These are phyloP conservation scores for Dicaeum eximium DNA, from an alignment of 2,113 vertebrate species.

Conservation along the genomic window DNA sequence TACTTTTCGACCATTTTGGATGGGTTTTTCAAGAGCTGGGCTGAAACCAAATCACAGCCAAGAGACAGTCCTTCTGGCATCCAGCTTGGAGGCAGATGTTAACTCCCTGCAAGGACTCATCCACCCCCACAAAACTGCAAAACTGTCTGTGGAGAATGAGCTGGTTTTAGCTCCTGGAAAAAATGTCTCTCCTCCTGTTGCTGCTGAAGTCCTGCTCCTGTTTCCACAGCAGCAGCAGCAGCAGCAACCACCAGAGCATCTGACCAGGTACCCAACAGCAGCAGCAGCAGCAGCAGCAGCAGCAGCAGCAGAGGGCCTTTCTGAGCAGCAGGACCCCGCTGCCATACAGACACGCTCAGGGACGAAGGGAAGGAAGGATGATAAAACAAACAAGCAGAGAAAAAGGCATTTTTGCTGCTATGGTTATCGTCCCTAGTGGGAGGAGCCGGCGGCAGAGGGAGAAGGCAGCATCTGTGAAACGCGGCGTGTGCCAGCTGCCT, in stretches of 20 bases:
- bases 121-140: neutral
- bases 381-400: neutral
- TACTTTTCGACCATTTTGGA: neutral
- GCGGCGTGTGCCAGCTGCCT: neutral
- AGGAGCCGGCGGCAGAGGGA: neutral
- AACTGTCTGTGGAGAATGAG: neutral
- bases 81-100: constrained; percentile 21
- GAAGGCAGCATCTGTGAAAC: neutral
- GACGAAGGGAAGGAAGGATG: neutral
- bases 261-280: neutral
- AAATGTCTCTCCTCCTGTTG: constrained; percentile 12
- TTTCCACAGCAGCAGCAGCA: constrained; percentile 40
- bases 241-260: neutral
- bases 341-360: accelerated
- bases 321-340: neutral
- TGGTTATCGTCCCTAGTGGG: neutral
- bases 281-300: too few species aligned
- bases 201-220: constrained; percentile 5
- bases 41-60: neutral
- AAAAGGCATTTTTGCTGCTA: neutral
- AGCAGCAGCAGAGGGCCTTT: neutral
- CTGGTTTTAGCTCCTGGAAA: constrained; percentile 28
- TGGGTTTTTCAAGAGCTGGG: neutral
- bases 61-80: neutral
- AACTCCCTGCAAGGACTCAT: neutral